Evolutionary conservation across 1,140 invertebrate genomes (phyloP), one percentile per base, ranked within the genome.

Genomic region (Drosophila orosa): DNA sequence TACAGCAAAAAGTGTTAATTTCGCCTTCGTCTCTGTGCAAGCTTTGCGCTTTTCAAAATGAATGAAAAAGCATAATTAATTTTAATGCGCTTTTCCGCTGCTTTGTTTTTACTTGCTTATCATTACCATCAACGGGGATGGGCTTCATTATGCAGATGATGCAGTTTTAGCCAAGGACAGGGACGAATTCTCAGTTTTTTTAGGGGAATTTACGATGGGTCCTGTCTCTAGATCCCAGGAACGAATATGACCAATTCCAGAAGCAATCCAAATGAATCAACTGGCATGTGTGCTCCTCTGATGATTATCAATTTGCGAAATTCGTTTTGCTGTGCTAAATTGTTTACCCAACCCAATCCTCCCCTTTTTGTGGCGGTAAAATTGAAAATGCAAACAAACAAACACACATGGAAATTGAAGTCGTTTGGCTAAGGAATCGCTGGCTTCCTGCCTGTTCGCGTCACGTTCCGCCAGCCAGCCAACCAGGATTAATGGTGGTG

Each of bases 231-330:
- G 7, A 22, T 7, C 12, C 13, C 12, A 15, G 50, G 8, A 35
- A n/a, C 1, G 1, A 24, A n/a, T 15, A 10, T 25, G 27, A 27
- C 29, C 40, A 67, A 63, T 63, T 48, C 19, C 45, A 52, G 50
- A 27, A 57, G 50, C 50, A 62, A 62, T 62, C 25, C n/a, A 24
- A 47, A 22, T 9, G 17, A 52, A 52, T 17, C 48, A 52, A 52
- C 19, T 52, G 17, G 1, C 57, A 27, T 66, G 66, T 56, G 45
- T 42, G 17, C 45, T 25, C 19, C 42, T 44, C 65, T 50, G 74
- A 67, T 81, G 78, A 86, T 86, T 82, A 86, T 81, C 78, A 86
- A 86, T 86, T 86, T 86, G 57, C 57, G 52, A 78, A 65, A 75
- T 61, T 78, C 60, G 74, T 72, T 85, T 47, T 62, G 76, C 55